phyloP scores from a whole-genome alignment of 2,888 invertebrate species.

The Acanthosepion esculentum region DNA sequence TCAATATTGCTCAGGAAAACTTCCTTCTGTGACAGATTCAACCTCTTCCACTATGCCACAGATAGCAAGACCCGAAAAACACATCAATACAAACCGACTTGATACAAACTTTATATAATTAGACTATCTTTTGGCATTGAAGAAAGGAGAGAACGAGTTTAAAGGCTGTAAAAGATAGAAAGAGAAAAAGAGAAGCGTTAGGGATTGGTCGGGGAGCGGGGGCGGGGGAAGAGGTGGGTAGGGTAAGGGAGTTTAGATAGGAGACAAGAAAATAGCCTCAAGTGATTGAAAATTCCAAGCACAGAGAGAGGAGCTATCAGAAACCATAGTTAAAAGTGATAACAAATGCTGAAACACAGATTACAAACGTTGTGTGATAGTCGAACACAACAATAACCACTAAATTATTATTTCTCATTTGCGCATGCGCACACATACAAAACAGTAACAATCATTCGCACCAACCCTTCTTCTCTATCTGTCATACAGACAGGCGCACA shows the following conservation, averaged over 20 bases:
- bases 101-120: background rate
- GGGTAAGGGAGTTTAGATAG: background rate
- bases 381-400: background rate
- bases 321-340: background rate
- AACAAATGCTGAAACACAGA: background rate
- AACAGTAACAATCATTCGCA: background rate
- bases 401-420: background rate
- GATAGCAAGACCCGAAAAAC: background rate
- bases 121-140: background rate
- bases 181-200: background rate
- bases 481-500: background rate
- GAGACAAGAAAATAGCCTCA: too few species aligned
- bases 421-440: background rate
- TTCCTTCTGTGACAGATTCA: background rate
- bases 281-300: too few species aligned
- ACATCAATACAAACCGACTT: slow-evolving; percentile 6
- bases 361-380: background rate
- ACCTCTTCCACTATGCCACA: background rate
- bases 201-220: background rate
- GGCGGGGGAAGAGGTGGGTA: too few species aligned
- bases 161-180: background rate
- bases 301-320: background rate
- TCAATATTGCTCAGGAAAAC: background rate
- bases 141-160: background rate
- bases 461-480: background rate